phyloP scores from a whole-genome alignment of 2,888 invertebrate genomes.

The Punctoribates punctum region DNA sequence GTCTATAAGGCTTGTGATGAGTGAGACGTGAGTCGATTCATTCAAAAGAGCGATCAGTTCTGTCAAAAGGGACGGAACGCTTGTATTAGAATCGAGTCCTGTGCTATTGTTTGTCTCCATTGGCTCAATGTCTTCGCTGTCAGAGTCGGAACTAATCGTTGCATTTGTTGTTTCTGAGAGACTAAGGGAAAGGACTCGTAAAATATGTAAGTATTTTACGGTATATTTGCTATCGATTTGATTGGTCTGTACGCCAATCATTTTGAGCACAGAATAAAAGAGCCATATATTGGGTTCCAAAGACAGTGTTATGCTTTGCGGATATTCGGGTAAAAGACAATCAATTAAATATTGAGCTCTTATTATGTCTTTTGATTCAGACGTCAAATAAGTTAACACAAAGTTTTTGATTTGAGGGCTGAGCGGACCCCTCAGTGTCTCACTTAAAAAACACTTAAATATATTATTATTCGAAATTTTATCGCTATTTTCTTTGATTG shows the following conservation, averaged over 20 bases:
- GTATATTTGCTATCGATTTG: neutral
- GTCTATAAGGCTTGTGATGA: conserved; percentile 57
- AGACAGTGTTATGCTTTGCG: neutral
- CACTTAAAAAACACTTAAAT: conserved; percentile 23
- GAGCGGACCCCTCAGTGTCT: conserved; percentile 39
- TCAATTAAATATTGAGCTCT: conserved; percentile 11
- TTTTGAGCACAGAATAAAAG: conserved; percentile 34
- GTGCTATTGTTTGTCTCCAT: conserved; percentile 24
- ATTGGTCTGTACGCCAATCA: conserved; percentile 29
- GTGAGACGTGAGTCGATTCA: conserved; percentile 61
- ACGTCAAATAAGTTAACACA: conserved; percentile 2
- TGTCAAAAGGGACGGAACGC: conserved; percentile 50
- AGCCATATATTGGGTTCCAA: conserved; percentile 32
- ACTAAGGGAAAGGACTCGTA: conserved; percentile 1
- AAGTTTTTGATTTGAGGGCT: conserved; percentile 39
- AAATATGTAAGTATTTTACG: conserved; percentile 34
- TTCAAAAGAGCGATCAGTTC: conserved; percentile 66
- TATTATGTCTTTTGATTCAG: neutral
- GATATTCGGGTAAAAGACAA: conserved; percentile 11
- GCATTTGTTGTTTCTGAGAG: conserved; percentile 31
- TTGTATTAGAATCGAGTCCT: conserved; percentile 19
- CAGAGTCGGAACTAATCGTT: conserved; percentile 26
- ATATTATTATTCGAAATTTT: conserved; percentile 3
- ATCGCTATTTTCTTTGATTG: conserved; percentile 2
- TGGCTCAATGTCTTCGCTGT: conserved; percentile 37